A percentile compares a stretch with the other conserved stretches of the same genome.
These are phyloP conservation scores for Sinopyrophorus schimmeli DNA, from an alignment of 2,888 invertebrate genomes.

Conservation along the genomic window DNA sequence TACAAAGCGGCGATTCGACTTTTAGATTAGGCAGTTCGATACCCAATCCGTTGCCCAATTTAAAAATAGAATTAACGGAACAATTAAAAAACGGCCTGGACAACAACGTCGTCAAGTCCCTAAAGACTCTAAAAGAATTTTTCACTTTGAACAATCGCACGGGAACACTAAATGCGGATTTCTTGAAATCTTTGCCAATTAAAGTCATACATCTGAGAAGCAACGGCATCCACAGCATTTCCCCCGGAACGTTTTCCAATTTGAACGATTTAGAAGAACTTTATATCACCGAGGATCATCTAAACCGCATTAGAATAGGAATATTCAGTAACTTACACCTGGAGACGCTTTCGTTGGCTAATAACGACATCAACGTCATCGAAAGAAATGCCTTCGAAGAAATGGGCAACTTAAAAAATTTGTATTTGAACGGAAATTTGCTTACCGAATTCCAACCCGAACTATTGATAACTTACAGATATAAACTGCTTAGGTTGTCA, in stretches of 20 bases:
- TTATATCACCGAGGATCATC: not conserved
- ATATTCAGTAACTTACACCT: slow-evolving; percentile 14
- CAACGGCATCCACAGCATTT: slow-evolving; percentile 1
- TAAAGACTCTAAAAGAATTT: not conserved
- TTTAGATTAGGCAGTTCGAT: not conserved
- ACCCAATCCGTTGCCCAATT: not conserved
- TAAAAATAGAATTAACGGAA: slow-evolving; percentile 5
- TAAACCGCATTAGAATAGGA: slow-evolving; percentile 1
- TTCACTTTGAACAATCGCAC: not conserved
- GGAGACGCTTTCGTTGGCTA: slow-evolving; percentile 6
- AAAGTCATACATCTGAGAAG: slow-evolving; percentile 5
- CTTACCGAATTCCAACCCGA: slow-evolving; percentile 17
- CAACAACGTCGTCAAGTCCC: not conserved
- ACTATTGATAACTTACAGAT: slow-evolving; percentile 1
- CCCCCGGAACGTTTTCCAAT: slow-evolving; percentile 11
- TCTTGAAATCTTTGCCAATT: slow-evolving; percentile 7
- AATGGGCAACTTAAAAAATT: slow-evolving; percentile 7
- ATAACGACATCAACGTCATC: slow-evolving; percentile 11
- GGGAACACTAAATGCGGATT: not conserved
- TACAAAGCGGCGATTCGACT: not conserved
- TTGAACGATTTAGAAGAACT: slow-evolving; percentile 1
- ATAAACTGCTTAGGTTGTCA: slow-evolving; percentile 3
- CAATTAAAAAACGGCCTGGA: not conserved
- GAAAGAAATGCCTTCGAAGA: slow-evolving; percentile 11
- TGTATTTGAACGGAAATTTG: slow-evolving; percentile 15